Conservation (phyloP, 2,888 invertebrate species). For the Brachyptera risi region DNA sequence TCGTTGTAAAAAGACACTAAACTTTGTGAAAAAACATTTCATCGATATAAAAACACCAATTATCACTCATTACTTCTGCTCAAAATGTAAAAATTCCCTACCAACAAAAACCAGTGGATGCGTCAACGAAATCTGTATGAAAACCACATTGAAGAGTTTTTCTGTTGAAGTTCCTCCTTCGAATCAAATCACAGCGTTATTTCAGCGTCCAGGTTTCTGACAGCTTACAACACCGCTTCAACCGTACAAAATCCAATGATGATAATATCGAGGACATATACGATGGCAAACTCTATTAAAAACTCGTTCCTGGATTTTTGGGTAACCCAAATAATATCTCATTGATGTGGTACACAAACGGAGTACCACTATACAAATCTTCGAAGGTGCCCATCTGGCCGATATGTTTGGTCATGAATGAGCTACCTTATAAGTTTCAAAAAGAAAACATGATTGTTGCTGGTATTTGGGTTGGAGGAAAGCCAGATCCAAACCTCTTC, state of each 20-base stretch:
- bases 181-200: too few relatives aligned
- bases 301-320: not conserved
- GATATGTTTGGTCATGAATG: not conserved
- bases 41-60: not conserved
- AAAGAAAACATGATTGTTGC: not conserved
- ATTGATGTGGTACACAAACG: slow-evolving; percentile 19
- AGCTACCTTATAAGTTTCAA: not conserved
- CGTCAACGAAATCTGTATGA: too few relatives aligned
- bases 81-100: not conserved
- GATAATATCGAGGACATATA: not conserved
- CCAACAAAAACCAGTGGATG: too few relatives aligned
- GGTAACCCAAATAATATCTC: not conserved
- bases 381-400: not conserved
- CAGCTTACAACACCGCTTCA: not conserved
- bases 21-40: not conserved
- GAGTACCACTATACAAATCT: not conserved
- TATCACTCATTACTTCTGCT: not conserved
- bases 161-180: too few relatives aligned
- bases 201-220: not conserved
- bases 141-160: too few relatives aligned
- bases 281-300: not conserved
- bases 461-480: not conserved
- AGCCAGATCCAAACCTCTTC: not conserved
- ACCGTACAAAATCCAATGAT: not conserved
- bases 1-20: not conserved